Percentiles rank a stretch among this genome's conserved stretches.
phyloP scores from a whole-genome alignment of 2,113 vertebrate species.

The Crypturellus undulatus region DNA sequence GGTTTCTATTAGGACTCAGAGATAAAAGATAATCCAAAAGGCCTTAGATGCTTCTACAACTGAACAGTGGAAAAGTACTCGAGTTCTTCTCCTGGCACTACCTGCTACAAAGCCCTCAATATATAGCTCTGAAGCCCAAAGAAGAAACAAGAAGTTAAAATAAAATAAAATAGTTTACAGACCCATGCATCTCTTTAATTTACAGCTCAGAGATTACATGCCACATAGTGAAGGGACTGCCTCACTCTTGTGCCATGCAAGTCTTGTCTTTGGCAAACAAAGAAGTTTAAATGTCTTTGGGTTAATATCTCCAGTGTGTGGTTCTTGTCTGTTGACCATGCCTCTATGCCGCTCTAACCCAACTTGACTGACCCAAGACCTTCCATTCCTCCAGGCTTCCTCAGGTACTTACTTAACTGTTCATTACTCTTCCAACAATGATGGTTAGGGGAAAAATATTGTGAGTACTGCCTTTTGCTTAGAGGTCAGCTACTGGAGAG shows the following conservation, averaged over 20 bases:
- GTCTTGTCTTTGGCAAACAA: neutral
- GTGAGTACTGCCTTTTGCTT: neutral
- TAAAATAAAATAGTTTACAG: neutral
- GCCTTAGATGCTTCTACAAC: neutral
- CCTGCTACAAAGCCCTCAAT: neutral
- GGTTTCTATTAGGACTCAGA: neutral
- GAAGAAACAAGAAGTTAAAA: neutral
- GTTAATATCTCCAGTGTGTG: accelerated
- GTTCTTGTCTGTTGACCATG: neutral
- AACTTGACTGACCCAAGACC: accelerated
- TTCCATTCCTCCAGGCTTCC: neutral
- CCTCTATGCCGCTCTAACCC: neutral
- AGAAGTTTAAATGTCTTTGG: neutral
- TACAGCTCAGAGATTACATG: neutral
- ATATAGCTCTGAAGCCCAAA: neutral
- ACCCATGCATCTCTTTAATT: neutral
- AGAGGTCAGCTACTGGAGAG: conserved; percentile 5
- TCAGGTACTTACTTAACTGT: neutral
- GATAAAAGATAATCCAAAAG: neutral
- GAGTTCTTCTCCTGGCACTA: neutral
- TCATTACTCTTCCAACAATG: no score
- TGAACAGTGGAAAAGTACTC: neutral
- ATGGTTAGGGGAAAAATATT: no score
- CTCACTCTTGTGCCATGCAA: neutral
- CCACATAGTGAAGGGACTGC: no score